Conservation (phyloP, 2,113 vertebrate species). For the Oxygymnocypris stewartii region DNA sequence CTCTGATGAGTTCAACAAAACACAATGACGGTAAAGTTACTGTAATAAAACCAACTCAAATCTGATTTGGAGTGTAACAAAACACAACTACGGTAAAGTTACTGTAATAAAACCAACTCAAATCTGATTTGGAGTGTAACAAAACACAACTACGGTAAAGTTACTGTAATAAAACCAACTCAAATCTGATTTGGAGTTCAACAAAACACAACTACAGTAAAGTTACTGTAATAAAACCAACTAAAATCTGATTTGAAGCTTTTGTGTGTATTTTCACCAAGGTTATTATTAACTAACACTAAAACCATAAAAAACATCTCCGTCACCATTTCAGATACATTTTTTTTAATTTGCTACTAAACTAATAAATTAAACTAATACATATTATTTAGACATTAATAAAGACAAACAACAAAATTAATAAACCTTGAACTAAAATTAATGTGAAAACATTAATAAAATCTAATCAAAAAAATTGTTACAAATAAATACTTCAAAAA, state of each 20-base stretch:
- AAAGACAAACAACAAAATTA: no score
- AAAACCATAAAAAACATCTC: not conserved
- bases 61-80: constrained; percentile 38
- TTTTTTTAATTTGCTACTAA: no score
- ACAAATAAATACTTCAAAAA: no score
- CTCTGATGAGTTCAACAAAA: constrained; percentile 71
- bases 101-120: not conserved
- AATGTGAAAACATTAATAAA: no score
- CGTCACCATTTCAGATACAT: no score
- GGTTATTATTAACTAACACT: not conserved
- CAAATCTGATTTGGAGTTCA: no score
- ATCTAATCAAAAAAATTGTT: no score
- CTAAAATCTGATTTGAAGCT: not conserved
- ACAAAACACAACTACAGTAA: no score
- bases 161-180: not conserved
- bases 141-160: constrained; percentile 7
- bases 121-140: no score
- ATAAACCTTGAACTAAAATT: no score
- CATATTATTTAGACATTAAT: not conserved
- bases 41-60: not conserved
- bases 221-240: no score
- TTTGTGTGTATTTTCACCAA: not conserved
- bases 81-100: not conserved
- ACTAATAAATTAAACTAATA: not conserved
- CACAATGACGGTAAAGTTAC: not conserved